These are phyloP conservation scores for Epinephelus lanceolatus DNA, from an alignment of 2,113 vertebrate species.

Conservation along the genomic window DNA sequence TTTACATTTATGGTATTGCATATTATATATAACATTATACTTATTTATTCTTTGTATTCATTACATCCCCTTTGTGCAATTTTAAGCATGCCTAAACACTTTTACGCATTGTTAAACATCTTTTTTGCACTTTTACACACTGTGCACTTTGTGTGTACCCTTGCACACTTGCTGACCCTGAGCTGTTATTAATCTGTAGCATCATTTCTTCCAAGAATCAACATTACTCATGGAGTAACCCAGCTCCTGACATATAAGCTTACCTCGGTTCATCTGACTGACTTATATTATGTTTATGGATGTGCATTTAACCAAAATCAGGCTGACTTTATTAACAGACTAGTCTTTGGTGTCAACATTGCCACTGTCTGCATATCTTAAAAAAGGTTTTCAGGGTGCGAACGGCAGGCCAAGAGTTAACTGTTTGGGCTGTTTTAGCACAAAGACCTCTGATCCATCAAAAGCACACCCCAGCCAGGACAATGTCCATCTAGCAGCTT, in stretches of 20 bases:
- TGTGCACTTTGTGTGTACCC: background rate
- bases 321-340: background rate
- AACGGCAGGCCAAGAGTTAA: constrained; percentile 68
- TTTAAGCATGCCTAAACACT: no score
- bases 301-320: background rate
- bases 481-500: constrained; percentile 83
- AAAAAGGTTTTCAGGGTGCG: constrained; percentile 17
- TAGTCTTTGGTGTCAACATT: background rate
- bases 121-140: background rate
- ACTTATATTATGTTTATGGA: background rate
- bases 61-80: background rate
- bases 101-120: background rate
- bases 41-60: background rate
- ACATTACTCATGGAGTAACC: background rate
- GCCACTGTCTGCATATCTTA: constrained; percentile 26
- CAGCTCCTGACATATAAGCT: background rate
- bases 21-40: background rate
- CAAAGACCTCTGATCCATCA: constrained; percentile 81
- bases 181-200: background rate
- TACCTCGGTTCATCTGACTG: background rate
- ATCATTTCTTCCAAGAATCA: background rate
- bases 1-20: background rate
- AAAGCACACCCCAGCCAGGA: constrained; percentile 72
- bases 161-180: background rate
- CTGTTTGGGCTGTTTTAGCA: constrained; percentile 65